Base-by-base conservation (phyloP, 2,797 vertebrate species). In the Cottoperca gobio region DNA sequence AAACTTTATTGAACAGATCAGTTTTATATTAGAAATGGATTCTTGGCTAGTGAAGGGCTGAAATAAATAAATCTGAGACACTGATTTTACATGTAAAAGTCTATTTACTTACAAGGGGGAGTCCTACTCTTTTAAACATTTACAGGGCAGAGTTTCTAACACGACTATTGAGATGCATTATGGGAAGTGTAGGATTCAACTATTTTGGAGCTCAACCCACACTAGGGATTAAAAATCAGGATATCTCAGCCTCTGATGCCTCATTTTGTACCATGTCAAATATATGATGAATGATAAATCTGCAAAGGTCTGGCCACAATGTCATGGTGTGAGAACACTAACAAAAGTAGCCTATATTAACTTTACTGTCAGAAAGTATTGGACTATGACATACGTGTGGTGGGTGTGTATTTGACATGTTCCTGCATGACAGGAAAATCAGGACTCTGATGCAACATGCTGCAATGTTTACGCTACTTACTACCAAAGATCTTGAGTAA, bases 381-480 rank as follows among this genome's bases (percentile, higher is more conserved):
- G 8, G 26, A 59, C 24, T 3, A 5, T 17, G 21, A n/a, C 1
- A 1, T 23, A 21, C 9, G 8, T 33, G 2, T 5, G 40, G 12
- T 21, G 5, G 9, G 16, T 48, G 39, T n/a, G 21, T n/a, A 11
- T 14, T 19, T 2, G 63, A 23, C 43, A 42, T 26, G 33, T 42
- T 48, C 12, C 28, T 1, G 17, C 45, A 52, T 11, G 52, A 13
- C 74, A 62, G 60, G 63, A 37, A 67, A 55, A 65, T 6, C 63
- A 6, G 66, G 49, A 72, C 60, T 55, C 68, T 82, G 83, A 82
- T 57, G 82, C 6, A 86, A 86, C 76, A 57, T 11, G 0, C 8
- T 42, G 68, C 3, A 3, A 33, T 19, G 39, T 58, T 75, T 70
- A 59, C 35, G 24, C 33, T 12, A 16, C 2, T 4, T 5, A 3